Evolutionary conservation across 2,888 invertebrate species (phyloP), one percentile per base, ranked within the genome.

Genomic region (Corythucha ciliata): DNA sequence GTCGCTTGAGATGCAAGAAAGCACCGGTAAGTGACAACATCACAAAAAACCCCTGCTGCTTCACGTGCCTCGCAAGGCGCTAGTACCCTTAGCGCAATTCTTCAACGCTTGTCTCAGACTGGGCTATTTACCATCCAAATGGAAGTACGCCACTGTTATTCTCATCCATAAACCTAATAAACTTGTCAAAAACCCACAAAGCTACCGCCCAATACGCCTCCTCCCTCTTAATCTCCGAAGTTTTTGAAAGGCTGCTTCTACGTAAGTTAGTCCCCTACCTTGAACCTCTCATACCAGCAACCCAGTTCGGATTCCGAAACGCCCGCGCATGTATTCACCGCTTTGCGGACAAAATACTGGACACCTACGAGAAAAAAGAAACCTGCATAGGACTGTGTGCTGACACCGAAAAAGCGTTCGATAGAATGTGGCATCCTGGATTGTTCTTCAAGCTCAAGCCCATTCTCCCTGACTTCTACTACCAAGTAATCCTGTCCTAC

Each of bases 131-230:
- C 46, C 46, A 3, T 8, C 33, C 14, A 21, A 16, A n/a, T 45
- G 46, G 46, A 45, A 27, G 29, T 21, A 25, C 42, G 42, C 42
- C 12, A 27, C 29, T 26, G 42, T 42, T 21, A 42, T 42, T 22
- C 20, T 45, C 21, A 16, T 45, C 14, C 46, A 12, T 10, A 45
- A 45, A 24, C 46, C 46, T 14, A 24, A 24, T 12, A 33, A 45
- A 42, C 18, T 16, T n/a, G 24, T 14, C 14, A 22, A 16, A 22
- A 21, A 45, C 14, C 46, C 33, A 21, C 22, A 27, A 5, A 42
- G 42, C 16, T 45, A 45, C 14, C 26, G 45, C 18, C 45, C 32
- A 29, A 45, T 32, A 7, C 29, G 45, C 32, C 32, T 45, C 14
- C 45, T 45, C 29, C 18, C 32, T 18, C 45, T 45, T 12, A n/a